Conservation (phyloP, 1,140 invertebrate species). For the Delia radicum region DNA sequence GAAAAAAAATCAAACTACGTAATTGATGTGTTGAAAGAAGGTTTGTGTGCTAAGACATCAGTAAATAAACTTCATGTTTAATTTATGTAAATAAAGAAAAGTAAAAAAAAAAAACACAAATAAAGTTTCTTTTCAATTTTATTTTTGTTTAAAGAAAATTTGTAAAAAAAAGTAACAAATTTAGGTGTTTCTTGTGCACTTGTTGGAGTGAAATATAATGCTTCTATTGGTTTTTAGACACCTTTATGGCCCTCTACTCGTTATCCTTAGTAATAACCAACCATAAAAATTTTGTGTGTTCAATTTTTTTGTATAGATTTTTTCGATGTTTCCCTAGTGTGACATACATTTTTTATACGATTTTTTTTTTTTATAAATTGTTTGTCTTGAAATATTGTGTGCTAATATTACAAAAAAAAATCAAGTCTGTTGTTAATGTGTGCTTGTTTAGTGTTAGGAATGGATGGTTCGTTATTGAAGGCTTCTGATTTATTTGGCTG, state of each 20-base stretch:
- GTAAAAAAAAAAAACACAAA: not conserved
- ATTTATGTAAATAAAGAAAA: not conserved
- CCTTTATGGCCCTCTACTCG: not conserved
- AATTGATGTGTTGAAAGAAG: not conserved
- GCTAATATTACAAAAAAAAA: not conserved
- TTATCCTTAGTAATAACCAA: not conserved
- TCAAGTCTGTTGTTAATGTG: slow-evolving; percentile 6
- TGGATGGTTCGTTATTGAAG: not conserved
- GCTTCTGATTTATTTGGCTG: not conserved
- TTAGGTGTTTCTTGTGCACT: not conserved
- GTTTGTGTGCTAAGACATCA: not conserved
- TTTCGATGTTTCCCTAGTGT: slow-evolving; percentile 7
- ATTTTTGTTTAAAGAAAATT: not conserved
- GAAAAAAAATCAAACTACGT: not conserved
- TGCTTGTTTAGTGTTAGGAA: not conserved
- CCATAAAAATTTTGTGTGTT: not conserved
- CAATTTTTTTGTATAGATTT: not conserved
- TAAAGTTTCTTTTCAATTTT: not conserved
- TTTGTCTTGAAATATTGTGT: not conserved
- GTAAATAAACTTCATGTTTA: not conserved
- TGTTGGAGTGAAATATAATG: not conserved
- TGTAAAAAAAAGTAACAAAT: not conserved
- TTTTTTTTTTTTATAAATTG: not conserved
- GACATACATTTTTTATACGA: not conserved
- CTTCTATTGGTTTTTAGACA: not conserved